phyloP scores from a whole-genome alignment of 2,797 vertebrate genomes.

The Crocidura indochinensis region DNA sequence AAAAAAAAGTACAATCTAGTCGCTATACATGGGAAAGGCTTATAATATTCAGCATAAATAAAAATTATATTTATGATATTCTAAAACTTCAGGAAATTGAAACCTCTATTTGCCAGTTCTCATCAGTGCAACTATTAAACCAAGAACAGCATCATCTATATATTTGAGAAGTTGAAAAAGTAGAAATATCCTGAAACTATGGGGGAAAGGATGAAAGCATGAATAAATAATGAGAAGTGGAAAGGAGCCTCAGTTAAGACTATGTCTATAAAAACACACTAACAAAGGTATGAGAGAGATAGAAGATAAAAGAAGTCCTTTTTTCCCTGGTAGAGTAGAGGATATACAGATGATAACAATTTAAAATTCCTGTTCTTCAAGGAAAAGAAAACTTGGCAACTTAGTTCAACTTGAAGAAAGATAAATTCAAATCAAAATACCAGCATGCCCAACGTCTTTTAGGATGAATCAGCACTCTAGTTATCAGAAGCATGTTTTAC shows the following conservation, averaged over 20 bases:
- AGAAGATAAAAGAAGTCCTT: background rate
- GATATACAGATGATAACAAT: background rate
- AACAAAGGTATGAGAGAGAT: background rate
- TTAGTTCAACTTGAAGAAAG: constrained; percentile 35
- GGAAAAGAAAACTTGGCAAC: background rate
- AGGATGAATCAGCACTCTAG: constrained; percentile 13
- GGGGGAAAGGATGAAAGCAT: background rate
- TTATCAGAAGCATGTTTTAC: constrained; percentile 9
- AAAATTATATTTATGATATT: constrained; percentile 36
- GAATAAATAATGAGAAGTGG: background rate
- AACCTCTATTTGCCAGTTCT: background rate
- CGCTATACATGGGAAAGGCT: background rate
- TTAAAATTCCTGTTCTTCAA: background rate
- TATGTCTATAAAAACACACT: background rate
- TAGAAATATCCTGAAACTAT: background rate
- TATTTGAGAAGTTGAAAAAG: background rate
- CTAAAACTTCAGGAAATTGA: background rate
- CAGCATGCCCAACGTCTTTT: background rate
- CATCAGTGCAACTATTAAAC: background rate
- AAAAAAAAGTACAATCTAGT: background rate
- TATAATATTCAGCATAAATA: background rate
- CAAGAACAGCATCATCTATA: background rate
- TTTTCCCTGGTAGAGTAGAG: background rate
- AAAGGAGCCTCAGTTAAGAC: background rate
- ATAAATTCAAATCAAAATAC: constrained; percentile 48